Base-by-base conservation (phyloP, 2,888 invertebrate species). In the Petrolisthes manimaculis region DNA sequence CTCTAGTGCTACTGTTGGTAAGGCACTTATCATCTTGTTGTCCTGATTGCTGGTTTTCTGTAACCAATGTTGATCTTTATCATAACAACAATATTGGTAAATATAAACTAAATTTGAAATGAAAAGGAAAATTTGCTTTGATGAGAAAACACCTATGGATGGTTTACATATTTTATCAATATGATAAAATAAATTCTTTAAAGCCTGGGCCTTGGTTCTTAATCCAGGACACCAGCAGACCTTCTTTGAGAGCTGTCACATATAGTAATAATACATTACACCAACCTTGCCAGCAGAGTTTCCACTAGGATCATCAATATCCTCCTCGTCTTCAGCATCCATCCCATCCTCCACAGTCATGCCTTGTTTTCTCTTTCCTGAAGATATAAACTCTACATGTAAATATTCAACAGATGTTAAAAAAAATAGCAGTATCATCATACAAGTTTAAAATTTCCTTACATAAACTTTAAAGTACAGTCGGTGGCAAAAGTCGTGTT, bases 311-410 rank as follows among this genome's bases (percentile, higher is more conserved):
- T 86, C 82, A 77, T 86, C 82, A 4, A 82, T 24, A 51, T 61
- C 82, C 21, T 79, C 85, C 37, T 69, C n/a, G 37, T 83, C 86
- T 0, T 80, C 87, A 8, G 83, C 87, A 79, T 87, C 79, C 69
- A 84, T 37, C n/a, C 12, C 24, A n/a, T 53, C 21, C 4, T n/a
- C n/a, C 14, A 67, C 75, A 55, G 12, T 14, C 8, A 71, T 24
- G 53, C 14, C 56, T 79, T 55, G 18, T 53, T 82, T 82, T 53
- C 67, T 37, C 21, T 5, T 4, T 53, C 53, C 69, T 82, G 69
- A 81, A 71, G 67, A 78, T n/a, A 51, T 37, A 2, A 37, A 37
- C 37, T 37, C 37, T 37, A 37, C 37, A 37, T 37, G 37, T 37
- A 37, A 37, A 37, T 37, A 37, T 37, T 37, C 37, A 37, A 37